Conservation (phyloP, 2,888 invertebrate genomes). For the Caenorhabditis afra region DNA sequence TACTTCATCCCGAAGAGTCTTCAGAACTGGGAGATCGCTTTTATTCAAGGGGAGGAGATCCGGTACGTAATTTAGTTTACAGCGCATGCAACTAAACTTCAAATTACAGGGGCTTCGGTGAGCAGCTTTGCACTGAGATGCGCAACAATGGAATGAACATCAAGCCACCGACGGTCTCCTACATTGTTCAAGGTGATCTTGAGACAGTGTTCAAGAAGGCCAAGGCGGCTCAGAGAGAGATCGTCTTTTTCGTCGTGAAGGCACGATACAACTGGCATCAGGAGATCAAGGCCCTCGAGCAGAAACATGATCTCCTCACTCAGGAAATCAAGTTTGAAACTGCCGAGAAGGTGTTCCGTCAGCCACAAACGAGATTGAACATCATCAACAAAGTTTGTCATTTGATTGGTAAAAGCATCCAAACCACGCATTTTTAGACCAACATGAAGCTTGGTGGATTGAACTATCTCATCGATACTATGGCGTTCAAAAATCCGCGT, state of each 20-base stretch:
- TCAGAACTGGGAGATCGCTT: conserved; percentile 34
- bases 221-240: conserved; percentile 12
- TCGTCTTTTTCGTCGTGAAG: conserved; percentile 44
- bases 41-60: conserved; percentile 31
- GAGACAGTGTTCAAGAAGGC: conserved; percentile 30
- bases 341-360: conserved; percentile 33
- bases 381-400: conserved; percentile 41
- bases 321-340: conserved; percentile 42
- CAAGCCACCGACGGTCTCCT: not conserved
- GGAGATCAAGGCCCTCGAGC: conserved; percentile 53
- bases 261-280: conserved; percentile 37
- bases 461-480: conserved; percentile 28
- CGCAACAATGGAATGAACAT: conserved; percentile 24
- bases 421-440: conserved; percentile 5
- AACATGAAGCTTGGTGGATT: conserved; percentile 57
- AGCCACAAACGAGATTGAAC: conserved; percentile 45
- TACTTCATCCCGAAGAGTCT: conserved; percentile 33
- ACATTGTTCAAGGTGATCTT: conserved; percentile 19
- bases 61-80: conserved; percentile 20
- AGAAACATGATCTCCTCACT: conserved; percentile 47
- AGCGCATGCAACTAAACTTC: too few relatives aligned
- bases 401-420: not conserved
- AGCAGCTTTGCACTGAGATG: conserved; percentile 24
- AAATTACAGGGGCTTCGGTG: conserved; percentile 25
- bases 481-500: conserved; percentile 16